phyloP scores from a whole-genome alignment of 1,140 invertebrate species.

The Notospermus geniculatus region DNA sequence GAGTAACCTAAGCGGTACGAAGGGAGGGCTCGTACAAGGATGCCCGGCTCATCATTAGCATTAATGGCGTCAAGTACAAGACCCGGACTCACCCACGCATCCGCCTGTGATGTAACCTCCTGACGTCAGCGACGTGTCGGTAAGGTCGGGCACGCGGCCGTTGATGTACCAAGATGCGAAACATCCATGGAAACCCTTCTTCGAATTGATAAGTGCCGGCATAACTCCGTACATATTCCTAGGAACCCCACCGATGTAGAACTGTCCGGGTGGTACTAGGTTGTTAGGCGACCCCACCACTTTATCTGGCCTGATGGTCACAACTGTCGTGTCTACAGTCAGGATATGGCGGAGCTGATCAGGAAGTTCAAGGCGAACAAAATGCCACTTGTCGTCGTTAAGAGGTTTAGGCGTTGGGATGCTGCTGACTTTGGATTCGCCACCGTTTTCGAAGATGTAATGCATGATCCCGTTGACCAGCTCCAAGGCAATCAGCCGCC shows the following conservation, averaged over 20 bases:
- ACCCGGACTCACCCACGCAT: conserved; percentile 21
- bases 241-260: conserved; percentile 89
- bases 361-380: conserved; percentile 77
- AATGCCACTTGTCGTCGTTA: conserved; percentile 92
- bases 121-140: conserved; percentile 6
- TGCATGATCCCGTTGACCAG: conserved; percentile 70
- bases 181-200: conserved; percentile 89
- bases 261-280: conserved; percentile 89
- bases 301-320: conserved; percentile 56
- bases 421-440: conserved; percentile 61
- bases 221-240: conserved; percentile 25
- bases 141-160: conserved; percentile 63
- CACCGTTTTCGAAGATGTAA: conserved; percentile 86
- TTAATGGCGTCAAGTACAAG: too few relatives aligned
- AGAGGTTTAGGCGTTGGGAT: conserved; percentile 64
- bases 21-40: too few relatives aligned
- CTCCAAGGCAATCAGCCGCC: conserved; percentile 91
- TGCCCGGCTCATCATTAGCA: too few relatives aligned
- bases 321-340: conserved; percentile 12
- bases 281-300: conserved; percentile 72
- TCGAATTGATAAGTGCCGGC: conserved; percentile 65
- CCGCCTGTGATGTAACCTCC: conserved; percentile 11
- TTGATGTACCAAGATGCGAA: conserved; percentile 89
- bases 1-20: too few relatives aligned
- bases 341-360: conserved; percentile 64